Evolutionary conservation across 2,797 vertebrate genomes (phyloP).

Genomic region (Lagorchestes hirsutus): DNA sequence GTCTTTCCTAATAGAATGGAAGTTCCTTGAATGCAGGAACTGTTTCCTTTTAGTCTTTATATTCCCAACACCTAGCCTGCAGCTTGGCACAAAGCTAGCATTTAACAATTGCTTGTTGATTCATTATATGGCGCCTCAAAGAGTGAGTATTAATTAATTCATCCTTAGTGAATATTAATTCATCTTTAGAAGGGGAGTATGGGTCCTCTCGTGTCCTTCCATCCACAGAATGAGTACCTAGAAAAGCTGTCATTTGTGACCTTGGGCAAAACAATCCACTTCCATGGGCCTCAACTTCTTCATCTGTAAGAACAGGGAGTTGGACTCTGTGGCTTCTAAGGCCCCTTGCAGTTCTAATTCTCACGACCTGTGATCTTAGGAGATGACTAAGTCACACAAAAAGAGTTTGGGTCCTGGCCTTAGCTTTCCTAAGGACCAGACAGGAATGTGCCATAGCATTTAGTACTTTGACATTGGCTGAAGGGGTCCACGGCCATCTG

Average conservation of each 20-base stretch:
- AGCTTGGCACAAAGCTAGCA: not conserved
- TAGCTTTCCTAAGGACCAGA: not conserved
- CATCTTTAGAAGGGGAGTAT: not conserved
- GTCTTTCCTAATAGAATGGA: not conserved
- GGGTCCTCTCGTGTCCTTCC: not conserved
- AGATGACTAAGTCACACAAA: not conserved
- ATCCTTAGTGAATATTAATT: not conserved
- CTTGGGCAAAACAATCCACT: not conserved
- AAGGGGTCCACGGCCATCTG: not conserved
- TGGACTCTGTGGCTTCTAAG: not conserved
- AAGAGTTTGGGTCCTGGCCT: not conserved
- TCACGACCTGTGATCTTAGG: not conserved
- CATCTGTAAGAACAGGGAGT: not conserved
- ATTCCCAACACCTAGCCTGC: not conserved
- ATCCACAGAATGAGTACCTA: not conserved
- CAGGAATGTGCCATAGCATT: not conserved
- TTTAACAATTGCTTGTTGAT: not conserved
- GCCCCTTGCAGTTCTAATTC: not conserved
- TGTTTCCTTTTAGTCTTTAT: not conserved
- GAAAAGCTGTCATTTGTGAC: not conserved
- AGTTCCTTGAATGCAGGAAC: not conserved
- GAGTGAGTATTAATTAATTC: not conserved
- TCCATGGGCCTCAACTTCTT: not conserved
- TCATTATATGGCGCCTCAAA: not conserved
- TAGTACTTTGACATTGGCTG: not conserved